Conservation (phyloP, 2,888 invertebrate species). For the Cryptosula pallasiana region DNA sequence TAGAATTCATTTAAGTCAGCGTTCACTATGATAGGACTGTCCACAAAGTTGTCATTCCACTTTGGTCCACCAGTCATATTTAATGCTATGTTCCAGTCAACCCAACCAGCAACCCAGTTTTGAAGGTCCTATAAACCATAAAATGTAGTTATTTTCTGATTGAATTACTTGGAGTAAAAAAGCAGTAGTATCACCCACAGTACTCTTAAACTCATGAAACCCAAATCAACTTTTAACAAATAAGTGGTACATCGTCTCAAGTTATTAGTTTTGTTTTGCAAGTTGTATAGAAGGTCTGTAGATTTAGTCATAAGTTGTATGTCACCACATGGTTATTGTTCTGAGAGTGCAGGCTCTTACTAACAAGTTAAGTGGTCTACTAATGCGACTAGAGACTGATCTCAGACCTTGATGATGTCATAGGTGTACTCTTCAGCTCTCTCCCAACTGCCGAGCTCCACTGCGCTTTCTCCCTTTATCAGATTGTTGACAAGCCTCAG, state of each 20-base stretch:
- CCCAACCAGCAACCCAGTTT: conserved; percentile 74
- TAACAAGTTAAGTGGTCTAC: no score
- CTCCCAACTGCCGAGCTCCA: conserved; percentile 70
- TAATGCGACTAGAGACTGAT: no score
- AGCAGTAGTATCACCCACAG: conserved; percentile 64
- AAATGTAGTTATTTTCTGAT: no score
- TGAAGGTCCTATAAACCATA: conserved; percentile 64
- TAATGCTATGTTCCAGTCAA: conserved; percentile 83
- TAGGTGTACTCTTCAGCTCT: conserved; percentile 65
- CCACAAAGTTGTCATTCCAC: conserved; percentile 72
- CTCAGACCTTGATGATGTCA: conserved; percentile 63
- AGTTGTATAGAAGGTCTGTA: no score
- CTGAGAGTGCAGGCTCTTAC: neutral
- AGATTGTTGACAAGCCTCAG: conserved; percentile 70
- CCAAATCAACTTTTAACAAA: no score
- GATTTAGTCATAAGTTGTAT: no score
- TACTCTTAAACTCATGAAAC: no score
- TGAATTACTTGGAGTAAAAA: no score
- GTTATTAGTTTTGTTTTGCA: no score
- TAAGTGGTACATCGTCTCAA: no score
- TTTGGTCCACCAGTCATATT: conserved; percentile 73
- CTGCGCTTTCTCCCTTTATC: conserved; percentile 42
- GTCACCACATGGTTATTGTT: no score
- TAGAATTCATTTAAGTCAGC: conserved; percentile 66
- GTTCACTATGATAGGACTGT: conserved; percentile 71